Conservation (phyloP, 2,888 invertebrate genomes). For the Eristalinus aeneus region DNA sequence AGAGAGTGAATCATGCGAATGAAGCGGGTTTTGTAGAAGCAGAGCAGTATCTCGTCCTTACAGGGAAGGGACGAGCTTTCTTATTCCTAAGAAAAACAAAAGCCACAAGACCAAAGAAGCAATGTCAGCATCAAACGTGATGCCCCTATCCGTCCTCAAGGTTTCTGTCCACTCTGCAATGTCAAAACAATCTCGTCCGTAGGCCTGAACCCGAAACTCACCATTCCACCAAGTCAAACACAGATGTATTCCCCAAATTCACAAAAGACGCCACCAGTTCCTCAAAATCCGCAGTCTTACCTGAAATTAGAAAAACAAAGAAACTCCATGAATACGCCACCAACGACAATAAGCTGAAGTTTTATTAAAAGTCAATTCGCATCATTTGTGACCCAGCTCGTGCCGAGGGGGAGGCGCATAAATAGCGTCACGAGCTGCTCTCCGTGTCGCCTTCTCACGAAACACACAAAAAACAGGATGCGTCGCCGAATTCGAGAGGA, state of each 20-base stretch:
- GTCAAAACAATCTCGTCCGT: neutral
- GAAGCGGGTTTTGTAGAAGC: too few species aligned
- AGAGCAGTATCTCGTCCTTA: too few species aligned
- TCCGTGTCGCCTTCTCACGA: neutral
- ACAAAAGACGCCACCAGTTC: too few species aligned
- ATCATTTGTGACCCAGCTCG: neutral
- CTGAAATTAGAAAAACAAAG: conserved; percentile 20
- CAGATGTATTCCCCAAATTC: neutral
- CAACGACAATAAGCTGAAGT: neutral
- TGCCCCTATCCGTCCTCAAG: too few species aligned
- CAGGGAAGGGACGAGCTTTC: too few species aligned
- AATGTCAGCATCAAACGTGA: too few species aligned
- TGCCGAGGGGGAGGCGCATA: neutral
- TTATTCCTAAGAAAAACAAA: too few species aligned
- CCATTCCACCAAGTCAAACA: neutral
- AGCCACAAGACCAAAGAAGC: too few species aligned
- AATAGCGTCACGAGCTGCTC: neutral
- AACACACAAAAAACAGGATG: conserved; percentile 27
- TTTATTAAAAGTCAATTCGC: conserved; percentile 14
- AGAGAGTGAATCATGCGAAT: too few species aligned
- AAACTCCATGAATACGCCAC: neutral
- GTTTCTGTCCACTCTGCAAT: too few species aligned
- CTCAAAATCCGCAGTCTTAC: conserved; percentile 18
- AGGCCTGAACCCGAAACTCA: neutral
- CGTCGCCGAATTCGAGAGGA: neutral